Percentiles rank a stretch among this genome's conserved stretches.
Evolutionary conservation across 2,888 invertebrate genomes (phyloP).

Genomic region (Gerosis bhagava): DNA sequence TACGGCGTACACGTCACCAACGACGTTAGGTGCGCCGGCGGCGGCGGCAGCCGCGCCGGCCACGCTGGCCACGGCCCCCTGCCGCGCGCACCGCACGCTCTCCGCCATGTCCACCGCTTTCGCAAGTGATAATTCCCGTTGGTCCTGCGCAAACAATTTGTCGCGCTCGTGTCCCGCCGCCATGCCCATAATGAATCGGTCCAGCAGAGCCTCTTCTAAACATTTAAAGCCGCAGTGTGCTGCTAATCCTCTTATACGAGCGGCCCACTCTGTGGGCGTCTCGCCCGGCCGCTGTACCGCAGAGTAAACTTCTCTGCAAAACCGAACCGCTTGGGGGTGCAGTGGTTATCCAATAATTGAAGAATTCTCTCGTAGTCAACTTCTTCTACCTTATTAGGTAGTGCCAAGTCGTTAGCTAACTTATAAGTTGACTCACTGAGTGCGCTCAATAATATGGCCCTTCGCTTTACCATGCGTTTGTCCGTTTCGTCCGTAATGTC

Average conservation of each 20-base stretch:
- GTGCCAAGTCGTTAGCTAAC: slow-evolving; percentile 29
- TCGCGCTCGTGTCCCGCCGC: slow-evolving; percentile 17
- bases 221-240: slow-evolving; percentile 11
- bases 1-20: no score
- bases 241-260: slow-evolving; percentile 14
- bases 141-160: slow-evolving; percentile 21
- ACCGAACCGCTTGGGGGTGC: slow-evolving; percentile 27
- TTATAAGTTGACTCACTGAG: slow-evolving; percentile 28
- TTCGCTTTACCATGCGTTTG: slow-evolving; percentile 24
- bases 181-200: slow-evolving; percentile 28
- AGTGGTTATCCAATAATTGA: slow-evolving; percentile 27
- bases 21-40: no score
- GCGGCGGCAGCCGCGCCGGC: slow-evolving; percentile 3
- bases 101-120: slow-evolving; percentile 23
- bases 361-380: slow-evolving; percentile 22
- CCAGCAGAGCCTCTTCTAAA: slow-evolving; percentile 25
- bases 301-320: slow-evolving; percentile 27
- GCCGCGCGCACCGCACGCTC: slow-evolving; percentile 22
- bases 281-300: slow-evolving; percentile 14
- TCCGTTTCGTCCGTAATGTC: slow-evolving; percentile 23
- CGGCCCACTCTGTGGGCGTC: slow-evolving; percentile 20
- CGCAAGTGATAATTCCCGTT: slow-evolving; percentile 18
- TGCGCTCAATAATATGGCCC: slow-evolving; percentile 26
- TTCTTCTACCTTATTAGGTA: slow-evolving; percentile 28
- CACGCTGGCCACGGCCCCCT: slow-evolving; percentile 10